Evolutionary conservation across 2,113 vertebrate genomes (phyloP).

Genomic region (Rhinopomastus cyanomelas): DNA sequence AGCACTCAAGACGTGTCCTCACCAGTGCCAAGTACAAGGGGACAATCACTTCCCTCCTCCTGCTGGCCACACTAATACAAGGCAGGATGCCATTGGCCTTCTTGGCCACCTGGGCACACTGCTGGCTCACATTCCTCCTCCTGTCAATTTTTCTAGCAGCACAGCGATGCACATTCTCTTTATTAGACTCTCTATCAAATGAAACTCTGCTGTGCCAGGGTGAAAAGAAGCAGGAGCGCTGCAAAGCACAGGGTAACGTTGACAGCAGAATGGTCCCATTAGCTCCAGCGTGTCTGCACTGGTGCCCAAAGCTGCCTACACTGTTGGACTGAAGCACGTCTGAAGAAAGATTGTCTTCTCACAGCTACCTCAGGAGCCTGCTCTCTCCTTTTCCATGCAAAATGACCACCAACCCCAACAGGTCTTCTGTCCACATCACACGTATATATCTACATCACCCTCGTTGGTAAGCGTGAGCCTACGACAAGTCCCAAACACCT

Average conservation of each 20-base stretch:
- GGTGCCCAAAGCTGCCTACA: too few species aligned
- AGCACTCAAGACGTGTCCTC: too few species aligned
- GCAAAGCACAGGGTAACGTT: neutral
- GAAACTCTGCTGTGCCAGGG: neutral
- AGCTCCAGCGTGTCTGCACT: neutral
- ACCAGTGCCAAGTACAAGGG: too few species aligned
- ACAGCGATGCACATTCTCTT: neutral
- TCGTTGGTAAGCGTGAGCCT: neutral
- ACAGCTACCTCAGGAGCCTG: neutral
- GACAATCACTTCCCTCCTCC: too few species aligned
- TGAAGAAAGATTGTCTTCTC: neutral
- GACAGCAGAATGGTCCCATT: neutral
- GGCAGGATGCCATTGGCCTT: too few species aligned
- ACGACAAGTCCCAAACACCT: neutral
- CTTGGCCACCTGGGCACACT: too few species aligned
- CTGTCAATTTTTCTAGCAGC: neutral
- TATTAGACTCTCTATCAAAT: neutral
- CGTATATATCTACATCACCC: neutral
- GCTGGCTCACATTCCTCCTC: too few species aligned
- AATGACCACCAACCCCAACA: neutral
- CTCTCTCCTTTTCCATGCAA: neutral
- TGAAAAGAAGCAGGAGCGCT: neutral
- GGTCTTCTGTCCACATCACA: fast-evolving
- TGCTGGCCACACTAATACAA: too few species aligned
- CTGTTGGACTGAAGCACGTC: neutral